A percentile compares a stretch with the other conserved stretches of the same genome.
These are phyloP conservation scores for Eremophila alpestris DNA, from an alignment of 2,797 vertebrate species.

Conservation along the genomic window DNA sequence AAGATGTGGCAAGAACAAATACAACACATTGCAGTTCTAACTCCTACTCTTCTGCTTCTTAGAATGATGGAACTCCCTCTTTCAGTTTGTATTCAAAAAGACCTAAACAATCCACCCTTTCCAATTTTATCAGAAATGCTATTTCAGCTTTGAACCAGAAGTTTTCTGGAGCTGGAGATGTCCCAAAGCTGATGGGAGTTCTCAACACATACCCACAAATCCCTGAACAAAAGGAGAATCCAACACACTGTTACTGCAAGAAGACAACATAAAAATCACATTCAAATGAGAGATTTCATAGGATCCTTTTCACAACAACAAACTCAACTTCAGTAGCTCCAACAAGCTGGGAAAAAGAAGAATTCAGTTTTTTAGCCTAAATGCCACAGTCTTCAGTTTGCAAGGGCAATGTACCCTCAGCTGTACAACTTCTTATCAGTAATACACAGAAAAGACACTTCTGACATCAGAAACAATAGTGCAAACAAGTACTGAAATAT, in stretches of 20 bases:
- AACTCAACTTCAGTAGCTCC: background rate
- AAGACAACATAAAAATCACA: background rate
- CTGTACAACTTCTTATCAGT: background rate
- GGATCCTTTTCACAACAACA: background rate
- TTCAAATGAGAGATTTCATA: background rate
- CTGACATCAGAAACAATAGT: background rate
- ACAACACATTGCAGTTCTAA: background rate
- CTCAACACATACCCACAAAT: background rate
- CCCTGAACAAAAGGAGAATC: background rate
- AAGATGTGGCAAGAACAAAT: background rate
- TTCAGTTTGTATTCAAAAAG: background rate
- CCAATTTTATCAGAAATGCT: background rate
- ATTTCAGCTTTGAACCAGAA: background rate
- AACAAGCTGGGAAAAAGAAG: background rate
- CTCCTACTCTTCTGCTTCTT: background rate
- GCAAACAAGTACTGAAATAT: background rate
- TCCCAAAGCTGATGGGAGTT: background rate
- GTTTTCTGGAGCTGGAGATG: background rate
- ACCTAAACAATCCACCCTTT: background rate
- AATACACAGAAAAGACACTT: background rate
- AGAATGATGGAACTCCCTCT: background rate
- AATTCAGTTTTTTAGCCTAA: background rate
- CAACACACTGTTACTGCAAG: background rate
- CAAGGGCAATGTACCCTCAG: background rate
- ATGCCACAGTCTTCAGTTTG: background rate